Percentiles rank a stretch among this genome's conserved stretches.
These are phyloP conservation scores for Betta splendens DNA, from an alignment of 2,797 vertebrate species.

Conservation along the genomic window DNA sequence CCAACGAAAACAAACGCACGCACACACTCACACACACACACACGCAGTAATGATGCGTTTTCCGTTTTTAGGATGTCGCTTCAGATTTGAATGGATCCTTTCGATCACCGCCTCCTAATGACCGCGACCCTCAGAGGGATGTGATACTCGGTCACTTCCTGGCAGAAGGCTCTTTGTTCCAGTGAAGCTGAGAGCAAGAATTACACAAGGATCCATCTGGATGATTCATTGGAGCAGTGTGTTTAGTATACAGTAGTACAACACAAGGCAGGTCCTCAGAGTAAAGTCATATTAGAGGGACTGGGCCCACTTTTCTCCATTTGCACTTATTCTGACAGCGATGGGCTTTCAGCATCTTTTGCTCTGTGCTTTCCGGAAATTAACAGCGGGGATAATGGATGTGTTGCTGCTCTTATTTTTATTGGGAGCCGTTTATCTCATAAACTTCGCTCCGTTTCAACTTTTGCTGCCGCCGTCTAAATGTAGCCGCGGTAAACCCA, in stretches of 20 bases:
- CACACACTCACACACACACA: not conserved
- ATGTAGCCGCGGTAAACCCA: not conserved
- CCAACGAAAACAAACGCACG: not conserved
- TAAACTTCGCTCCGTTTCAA: not conserved
- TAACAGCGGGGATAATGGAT: too few relatives aligned
- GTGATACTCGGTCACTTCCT: conserved; percentile 13
- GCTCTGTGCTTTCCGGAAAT: too few relatives aligned
- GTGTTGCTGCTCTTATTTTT: too few relatives aligned
- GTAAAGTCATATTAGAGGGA: not conserved
- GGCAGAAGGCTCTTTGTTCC: conserved; percentile 5
- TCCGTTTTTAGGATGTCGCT: conserved; percentile 12
- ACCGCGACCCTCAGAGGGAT: not conserved
- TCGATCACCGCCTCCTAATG: conserved; percentile 18
- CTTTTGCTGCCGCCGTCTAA: not conserved
- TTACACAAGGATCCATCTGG: not conserved
- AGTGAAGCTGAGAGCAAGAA: conserved; percentile 1
- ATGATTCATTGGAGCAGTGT: not conserved
- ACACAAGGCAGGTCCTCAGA: not conserved
- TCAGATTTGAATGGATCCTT: conserved; percentile 8
- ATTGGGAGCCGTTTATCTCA: too few relatives aligned
- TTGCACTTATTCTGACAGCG: not conserved
- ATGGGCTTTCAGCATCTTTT: not conserved
- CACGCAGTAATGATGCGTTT: conserved; percentile 9
- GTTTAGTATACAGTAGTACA: not conserved
- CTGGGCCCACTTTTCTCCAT: not conserved